A percentile compares a stretch with the other conserved stretches of the same genome.
These are phyloP conservation scores for Gymnorhina tibicen DNA, from an alignment of 2,113 vertebrate genomes.

Conservation along the genomic window DNA sequence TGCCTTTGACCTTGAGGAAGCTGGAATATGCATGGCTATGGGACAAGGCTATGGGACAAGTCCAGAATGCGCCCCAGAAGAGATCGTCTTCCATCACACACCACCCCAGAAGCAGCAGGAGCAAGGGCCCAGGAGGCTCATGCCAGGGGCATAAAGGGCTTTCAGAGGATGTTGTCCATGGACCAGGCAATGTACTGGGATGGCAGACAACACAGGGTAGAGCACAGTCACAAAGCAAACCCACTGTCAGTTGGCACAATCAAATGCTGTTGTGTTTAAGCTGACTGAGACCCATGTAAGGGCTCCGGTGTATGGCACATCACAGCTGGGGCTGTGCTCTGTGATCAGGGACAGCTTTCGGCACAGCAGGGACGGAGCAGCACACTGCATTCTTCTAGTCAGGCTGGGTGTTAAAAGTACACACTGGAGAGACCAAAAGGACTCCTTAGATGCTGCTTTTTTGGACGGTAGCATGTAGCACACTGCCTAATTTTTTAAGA, in stretches of 20 bases:
- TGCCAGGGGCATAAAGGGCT: not conserved
- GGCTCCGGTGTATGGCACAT: accelerated
- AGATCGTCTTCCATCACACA: not conserved
- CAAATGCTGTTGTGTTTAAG: not conserved
- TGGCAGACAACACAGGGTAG: not conserved
- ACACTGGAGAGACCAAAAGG: not conserved
- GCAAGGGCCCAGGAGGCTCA: not conserved
- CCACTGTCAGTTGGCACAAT: not conserved
- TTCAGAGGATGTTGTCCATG: not conserved
- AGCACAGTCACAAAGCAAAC: not conserved
- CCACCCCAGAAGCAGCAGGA: not conserved
- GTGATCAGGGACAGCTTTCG: accelerated
- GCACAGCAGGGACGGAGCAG: not conserved
- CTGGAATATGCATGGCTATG: not conserved
- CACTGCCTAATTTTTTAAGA: not conserved
- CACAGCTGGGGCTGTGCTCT: not conserved
- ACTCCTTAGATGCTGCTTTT: not conserved
- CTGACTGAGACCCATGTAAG: not conserved
- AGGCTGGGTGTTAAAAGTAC: not conserved
- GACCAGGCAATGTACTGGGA: not conserved
- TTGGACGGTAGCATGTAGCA: not conserved
- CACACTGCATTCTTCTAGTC: accelerated
- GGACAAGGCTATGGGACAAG: not conserved
- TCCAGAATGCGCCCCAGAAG: not conserved
- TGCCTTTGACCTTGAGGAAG: not conserved